Evolutionary conservation across 2,888 invertebrate species (phyloP).

Genomic region (Pocota personata): DNA sequence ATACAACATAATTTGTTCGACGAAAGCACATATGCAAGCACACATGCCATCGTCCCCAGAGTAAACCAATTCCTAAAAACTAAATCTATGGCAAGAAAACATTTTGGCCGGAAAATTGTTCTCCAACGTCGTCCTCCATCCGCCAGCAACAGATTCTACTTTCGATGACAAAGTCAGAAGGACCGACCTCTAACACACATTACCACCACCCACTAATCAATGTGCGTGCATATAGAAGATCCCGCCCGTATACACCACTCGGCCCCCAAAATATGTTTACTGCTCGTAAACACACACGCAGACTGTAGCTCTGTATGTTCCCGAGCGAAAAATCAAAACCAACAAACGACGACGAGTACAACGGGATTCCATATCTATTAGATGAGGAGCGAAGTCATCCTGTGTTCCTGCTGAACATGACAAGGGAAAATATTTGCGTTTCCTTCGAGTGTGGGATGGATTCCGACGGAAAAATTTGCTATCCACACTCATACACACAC

Average conservation of each 20-base stretch:
- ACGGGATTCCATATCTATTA: conserved; percentile 55
- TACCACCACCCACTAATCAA: conserved; percentile 42
- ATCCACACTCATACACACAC: conserved; percentile 13
- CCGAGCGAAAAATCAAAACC: conserved; percentile 64
- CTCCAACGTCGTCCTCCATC: not conserved
- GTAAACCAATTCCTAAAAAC: conserved; percentile 31
- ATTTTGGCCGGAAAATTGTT: conserved; percentile 19
- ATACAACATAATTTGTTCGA: conserved; percentile 46
- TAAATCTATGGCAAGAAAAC: conserved; percentile 31
- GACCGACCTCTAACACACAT: not conserved
- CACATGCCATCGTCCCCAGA: conserved; percentile 12
- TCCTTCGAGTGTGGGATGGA: conserved; percentile 23
- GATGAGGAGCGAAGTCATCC: conserved; percentile 55
- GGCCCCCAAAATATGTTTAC: conserved; percentile 51
- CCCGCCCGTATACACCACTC: not conserved
- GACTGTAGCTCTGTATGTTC: conserved; percentile 12
- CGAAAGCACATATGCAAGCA: conserved; percentile 17
- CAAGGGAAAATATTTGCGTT: conserved; percentile 72
- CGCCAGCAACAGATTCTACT: not conserved
- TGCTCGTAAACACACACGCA: conserved; percentile 44
- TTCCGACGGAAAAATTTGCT: conserved; percentile 57
- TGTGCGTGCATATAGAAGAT: conserved; percentile 39
- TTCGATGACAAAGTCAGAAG: conserved; percentile 27
- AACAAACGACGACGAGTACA: conserved; percentile 44
- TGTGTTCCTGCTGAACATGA: conserved; percentile 67